Base-by-base conservation (phyloP, 1,140 invertebrate species). In the Nymphalis io region DNA sequence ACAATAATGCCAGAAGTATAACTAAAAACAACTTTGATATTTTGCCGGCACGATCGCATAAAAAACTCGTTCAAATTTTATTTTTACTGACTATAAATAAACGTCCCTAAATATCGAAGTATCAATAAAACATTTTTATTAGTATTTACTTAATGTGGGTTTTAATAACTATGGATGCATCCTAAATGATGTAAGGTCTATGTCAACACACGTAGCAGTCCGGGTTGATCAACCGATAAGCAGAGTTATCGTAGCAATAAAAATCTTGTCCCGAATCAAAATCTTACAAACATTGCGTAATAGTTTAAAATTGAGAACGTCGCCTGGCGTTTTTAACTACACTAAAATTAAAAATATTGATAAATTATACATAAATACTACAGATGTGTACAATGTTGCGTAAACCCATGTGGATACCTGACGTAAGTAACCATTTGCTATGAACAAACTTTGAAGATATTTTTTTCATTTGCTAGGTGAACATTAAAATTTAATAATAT, bases 171-270 rank as follows among this genome's bases (percentile, higher is more conserved):
- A 20, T 12, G 10, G 16, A 18, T 74, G 60, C 66, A 72, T 69
- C 58, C 51, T 39, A 21, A 53, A 55, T 55, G 51, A 23, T 16
- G 72, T 82, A 79, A 82, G 82, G 83, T 82, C 79, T 84, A 84
- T 83, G 84, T 81, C 84, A 80, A 46, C 76, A 74, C 74, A 59
- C 40, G 44, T 18, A 21, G 66, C 18, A 38, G 38, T 21, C 33
- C 51, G 78, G 77, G 85, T 87, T 85, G 77, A 83, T 76, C 80
- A 79, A 72, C 84, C 87, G 85, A 89, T 89, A 88, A 87, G 73
- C 38, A 68, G 66, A 68, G 65, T 79, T 83, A 82, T 83, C 79
- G 70, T 70, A 67, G 44, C 67, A 72, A 80, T 67, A 70, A 81
- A 84, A 80, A 81, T 82, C 75, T 79, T 68, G 71, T 40, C 68